A percentile compares a stretch with the other conserved stretches of the same genome.
These are phyloP conservation scores for Pseudomyrmex gracilis DNA, from an alignment of 1,140 invertebrate genomes.

Conservation along the genomic window DNA sequence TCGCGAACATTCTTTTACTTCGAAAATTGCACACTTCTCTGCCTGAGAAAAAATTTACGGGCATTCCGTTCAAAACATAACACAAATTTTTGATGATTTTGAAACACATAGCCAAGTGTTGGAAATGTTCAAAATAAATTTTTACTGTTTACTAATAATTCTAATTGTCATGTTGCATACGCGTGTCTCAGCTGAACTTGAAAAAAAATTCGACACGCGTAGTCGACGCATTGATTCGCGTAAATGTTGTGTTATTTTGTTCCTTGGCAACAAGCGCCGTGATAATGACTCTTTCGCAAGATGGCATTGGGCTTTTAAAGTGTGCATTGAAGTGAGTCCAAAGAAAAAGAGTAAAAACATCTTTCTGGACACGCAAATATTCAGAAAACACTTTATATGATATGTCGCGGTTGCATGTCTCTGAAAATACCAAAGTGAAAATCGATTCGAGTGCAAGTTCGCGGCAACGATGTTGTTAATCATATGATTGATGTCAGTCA, in stretches of 20 bases:
- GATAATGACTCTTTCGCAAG: neutral
- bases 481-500: constrained; percentile 12
- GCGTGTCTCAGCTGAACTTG: neutral
- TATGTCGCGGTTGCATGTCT: neutral
- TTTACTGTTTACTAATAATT: neutral
- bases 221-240: constrained; percentile 17
- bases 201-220: constrained; percentile 21
- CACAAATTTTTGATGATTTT: neutral
- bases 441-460: neutral
- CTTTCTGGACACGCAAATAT: neutral
- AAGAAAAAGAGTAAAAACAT: neutral
- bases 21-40: constrained; percentile 69
- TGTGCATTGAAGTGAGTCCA: neutral
- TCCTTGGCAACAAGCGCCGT: constrained; percentile 73
- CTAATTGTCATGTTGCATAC: neutral
- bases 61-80: constrained; percentile 75
- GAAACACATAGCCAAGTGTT: neutral
- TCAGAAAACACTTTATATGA: neutral
- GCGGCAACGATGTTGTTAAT: neutral
- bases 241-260: constrained; percentile 72
- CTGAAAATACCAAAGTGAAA: neutral
- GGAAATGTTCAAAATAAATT: neutral
- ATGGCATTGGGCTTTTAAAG: constrained; percentile 10
- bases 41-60: constrained; percentile 72
- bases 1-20: constrained; percentile 76